Conservation (phyloP, 2,113 vertebrate species). For the Chaetodon trifascialis region DNA sequence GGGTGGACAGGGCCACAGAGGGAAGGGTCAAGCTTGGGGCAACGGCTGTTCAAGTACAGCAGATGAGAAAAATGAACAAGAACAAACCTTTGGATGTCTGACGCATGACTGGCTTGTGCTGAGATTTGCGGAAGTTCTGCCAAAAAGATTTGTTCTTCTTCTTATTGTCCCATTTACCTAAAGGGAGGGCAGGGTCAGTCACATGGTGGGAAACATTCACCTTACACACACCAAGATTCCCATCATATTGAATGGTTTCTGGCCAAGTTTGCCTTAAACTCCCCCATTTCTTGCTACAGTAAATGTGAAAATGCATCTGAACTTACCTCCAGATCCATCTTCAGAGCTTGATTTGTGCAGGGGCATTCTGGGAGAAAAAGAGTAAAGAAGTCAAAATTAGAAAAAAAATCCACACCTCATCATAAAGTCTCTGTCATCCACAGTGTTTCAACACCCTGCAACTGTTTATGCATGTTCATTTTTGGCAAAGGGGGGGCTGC, state of each 20-base stretch:
- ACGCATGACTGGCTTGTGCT: conserved; percentile 90
- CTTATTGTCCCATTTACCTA: conserved; percentile 96
- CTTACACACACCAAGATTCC: not conserved
- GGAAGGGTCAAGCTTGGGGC: not conserved
- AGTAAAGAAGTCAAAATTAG: not conserved
- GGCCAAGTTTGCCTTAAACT: not conserved
- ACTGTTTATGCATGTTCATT: not conserved
- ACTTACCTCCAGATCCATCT: conserved; percentile 93
- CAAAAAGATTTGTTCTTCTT: conserved; percentile 99
- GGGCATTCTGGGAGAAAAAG: conserved; percentile 85
- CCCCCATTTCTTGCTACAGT: not conserved
- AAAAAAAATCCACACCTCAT: not conserved
- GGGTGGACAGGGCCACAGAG: not conserved
- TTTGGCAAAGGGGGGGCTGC: not conserved
- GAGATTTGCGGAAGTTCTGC: conserved; percentile 97
- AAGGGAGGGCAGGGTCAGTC: not conserved
- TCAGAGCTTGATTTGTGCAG: conserved; percentile 97
- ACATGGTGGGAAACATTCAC: not conserved
- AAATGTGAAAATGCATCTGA: not conserved
- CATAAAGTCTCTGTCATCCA: not conserved
- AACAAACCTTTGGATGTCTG: conserved; percentile 94
- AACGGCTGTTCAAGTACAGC: rapidly evolving
- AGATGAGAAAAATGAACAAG: not conserved
- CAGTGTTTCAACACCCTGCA: not conserved
- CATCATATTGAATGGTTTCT: not conserved